Conservation (phyloP, 1,140 invertebrate species). For the Drosophila bipectinata region DNA sequence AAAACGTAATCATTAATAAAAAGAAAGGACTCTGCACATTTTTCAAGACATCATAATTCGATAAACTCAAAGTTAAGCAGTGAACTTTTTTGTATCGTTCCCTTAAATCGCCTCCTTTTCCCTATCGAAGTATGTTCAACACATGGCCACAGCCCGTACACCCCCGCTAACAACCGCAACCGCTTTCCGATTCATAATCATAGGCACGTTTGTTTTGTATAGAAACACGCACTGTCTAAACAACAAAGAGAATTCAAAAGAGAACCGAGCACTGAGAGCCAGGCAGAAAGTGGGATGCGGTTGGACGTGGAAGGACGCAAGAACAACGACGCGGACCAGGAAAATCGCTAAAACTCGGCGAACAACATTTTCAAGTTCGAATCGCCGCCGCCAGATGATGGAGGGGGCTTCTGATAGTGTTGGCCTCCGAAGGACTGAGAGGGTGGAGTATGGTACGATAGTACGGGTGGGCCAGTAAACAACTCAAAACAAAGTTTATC, state of each 20-base stretch:
- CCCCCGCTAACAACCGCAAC: conserved; percentile 27
- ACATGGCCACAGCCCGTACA: conserved; percentile 35
- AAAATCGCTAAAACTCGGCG: conserved; percentile 43
- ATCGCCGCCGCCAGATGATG: conserved; percentile 72
- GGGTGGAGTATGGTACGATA: conserved; percentile 1
- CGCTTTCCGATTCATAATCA: conserved; percentile 40
- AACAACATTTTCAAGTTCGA: conserved; percentile 82
- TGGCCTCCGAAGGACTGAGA: background rate
- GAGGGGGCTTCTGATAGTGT: background rate
- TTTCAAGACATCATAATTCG: background rate
- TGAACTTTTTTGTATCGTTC: conserved; percentile 12
- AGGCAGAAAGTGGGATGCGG: conserved; percentile 6
- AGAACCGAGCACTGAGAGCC: conserved; percentile 19
- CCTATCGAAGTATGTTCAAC: conserved; percentile 26
- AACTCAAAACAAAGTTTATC: background rate
- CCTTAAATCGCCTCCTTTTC: conserved; percentile 5
- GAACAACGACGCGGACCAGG: conserved; percentile 16
- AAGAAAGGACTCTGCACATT: background rate
- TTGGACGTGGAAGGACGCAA: conserved; percentile 10
- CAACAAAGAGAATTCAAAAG: conserved; percentile 29
- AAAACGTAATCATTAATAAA: background rate
- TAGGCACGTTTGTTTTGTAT: conserved; percentile 48
- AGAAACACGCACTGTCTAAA: conserved; percentile 68
- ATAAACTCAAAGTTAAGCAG: too few relatives aligned
- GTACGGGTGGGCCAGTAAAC: background rate